A percentile compares a stretch with the other conserved stretches of the same genome.
Evolutionary conservation across 2,888 invertebrate genomes (phyloP).

Genomic region (Meloe dianella): DNA sequence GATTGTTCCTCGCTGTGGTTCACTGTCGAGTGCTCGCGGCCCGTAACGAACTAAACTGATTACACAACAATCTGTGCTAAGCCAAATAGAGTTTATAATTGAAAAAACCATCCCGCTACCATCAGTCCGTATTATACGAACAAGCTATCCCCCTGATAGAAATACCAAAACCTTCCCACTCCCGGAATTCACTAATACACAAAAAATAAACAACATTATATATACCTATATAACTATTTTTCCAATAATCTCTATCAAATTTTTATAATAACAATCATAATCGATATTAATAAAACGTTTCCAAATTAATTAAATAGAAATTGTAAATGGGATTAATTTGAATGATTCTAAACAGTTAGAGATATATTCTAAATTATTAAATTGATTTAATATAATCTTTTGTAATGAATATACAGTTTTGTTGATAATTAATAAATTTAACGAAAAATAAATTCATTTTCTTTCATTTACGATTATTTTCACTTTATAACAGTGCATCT

Average conservation of each 20-base stretch:
- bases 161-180: background rate
- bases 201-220: background rate
- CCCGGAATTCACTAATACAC: background rate
- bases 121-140: conserved; percentile 35
- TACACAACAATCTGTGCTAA: conserved; percentile 62
- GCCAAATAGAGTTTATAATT: conserved; percentile 63
- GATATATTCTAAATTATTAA: too few relatives aligned
- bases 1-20: conserved; percentile 60
- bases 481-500: too few relatives aligned
- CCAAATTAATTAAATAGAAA: background rate
- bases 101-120: conserved; percentile 58
- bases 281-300: too few relatives aligned
- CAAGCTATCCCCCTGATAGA: conserved; percentile 11
- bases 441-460: too few relatives aligned
- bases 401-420: too few relatives aligned
- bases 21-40: conserved; percentile 60
- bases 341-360: too few relatives aligned
- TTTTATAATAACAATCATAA: background rate
- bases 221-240: background rate
- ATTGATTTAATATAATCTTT: too few relatives aligned
- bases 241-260: background rate
- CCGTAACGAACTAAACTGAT: conserved; percentile 61
- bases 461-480: too few relatives aligned
- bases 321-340: background rate
- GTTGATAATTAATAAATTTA: too few relatives aligned